Percentiles rank a stretch among this genome's conserved stretches.
Conservation (phyloP, 1,140 invertebrate species). For the Anoplophora glabripennis region DNA sequence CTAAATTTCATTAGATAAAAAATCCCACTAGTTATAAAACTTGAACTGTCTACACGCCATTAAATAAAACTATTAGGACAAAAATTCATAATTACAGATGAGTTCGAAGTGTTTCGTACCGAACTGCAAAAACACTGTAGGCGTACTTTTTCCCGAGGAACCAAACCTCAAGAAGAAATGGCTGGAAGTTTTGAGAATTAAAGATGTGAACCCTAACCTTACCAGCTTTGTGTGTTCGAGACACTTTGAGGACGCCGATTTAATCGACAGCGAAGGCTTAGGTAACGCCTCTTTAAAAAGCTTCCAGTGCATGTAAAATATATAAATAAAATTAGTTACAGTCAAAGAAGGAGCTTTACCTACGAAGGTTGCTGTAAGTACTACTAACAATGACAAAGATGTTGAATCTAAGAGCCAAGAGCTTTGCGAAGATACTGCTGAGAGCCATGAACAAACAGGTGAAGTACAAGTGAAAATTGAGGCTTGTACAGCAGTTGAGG, state of each 20-base stretch:
- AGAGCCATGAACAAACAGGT: too few relatives aligned
- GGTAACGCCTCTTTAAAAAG: neutral
- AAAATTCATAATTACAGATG: conserved; percentile 1
- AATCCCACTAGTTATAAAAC: conserved; percentile 12
- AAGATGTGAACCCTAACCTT: conserved; percentile 16
- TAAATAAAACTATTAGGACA: conserved; percentile 10
- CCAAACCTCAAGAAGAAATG: conserved; percentile 30
- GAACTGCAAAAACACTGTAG: conserved; percentile 37
- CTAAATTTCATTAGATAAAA: neutral
- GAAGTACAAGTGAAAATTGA: too few relatives aligned
- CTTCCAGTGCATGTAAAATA: neutral
- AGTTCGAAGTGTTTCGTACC: conserved; percentile 37
- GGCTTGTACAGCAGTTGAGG: too few relatives aligned
- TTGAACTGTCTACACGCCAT: conserved; percentile 11
- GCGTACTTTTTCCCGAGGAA: conserved; percentile 39
- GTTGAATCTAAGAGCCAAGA: neutral
- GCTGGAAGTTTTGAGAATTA: conserved; percentile 31
- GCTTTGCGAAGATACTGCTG: too few relatives aligned
- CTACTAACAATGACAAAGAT: neutral
- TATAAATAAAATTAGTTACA: neutral
- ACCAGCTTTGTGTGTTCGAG: conserved; percentile 40
- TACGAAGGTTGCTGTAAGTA: neutral
- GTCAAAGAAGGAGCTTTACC: neutral
- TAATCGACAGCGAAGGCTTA: neutral
- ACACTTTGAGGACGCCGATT: conserved; percentile 35